These are phyloP conservation scores for Corythornis vintsioides DNA, from an alignment of 2,113 vertebrate species.

Conservation along the genomic window DNA sequence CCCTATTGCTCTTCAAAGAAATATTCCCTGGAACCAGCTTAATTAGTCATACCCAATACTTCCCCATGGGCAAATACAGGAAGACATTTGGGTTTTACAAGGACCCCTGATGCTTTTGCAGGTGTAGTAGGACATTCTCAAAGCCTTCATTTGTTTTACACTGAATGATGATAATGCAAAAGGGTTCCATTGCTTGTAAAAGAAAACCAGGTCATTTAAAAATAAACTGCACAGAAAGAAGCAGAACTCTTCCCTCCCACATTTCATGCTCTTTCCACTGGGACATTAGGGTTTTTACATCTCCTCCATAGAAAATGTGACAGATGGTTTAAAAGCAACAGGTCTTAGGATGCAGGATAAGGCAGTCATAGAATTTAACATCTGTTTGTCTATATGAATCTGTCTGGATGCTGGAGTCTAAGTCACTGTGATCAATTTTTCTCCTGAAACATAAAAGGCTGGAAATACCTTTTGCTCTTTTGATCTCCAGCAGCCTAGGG, in stretches of 20 bases:
- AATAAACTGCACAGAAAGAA: not conserved
- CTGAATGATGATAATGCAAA: not conserved
- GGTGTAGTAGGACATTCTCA: not conserved
- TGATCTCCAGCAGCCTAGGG: not conserved
- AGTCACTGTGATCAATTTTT: not conserved
- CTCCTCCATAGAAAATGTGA: not conserved
- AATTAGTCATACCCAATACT: not conserved
- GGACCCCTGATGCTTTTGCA: not conserved
- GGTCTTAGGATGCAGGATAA: not conserved
- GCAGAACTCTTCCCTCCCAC: not conserved
- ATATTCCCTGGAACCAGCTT: not conserved
- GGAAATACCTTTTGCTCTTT: not conserved
- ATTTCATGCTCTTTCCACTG: not conserved
- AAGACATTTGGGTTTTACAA: not conserved
- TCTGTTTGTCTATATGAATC: not conserved
- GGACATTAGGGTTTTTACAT: not conserved
- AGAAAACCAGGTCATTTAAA: not conserved
- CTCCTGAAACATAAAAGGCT: not conserved
- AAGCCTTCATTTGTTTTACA: not conserved
- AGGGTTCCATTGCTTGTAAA: not conserved
- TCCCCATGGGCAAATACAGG: not conserved
- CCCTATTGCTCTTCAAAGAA: not conserved
- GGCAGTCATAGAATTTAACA: not conserved
- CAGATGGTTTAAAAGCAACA: not conserved
- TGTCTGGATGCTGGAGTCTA: not conserved